Evolutionary conservation across 1,140 invertebrate species (phyloP), one percentile per base, ranked within the genome.

Genomic region (Spodoptera frugiperda): DNA sequence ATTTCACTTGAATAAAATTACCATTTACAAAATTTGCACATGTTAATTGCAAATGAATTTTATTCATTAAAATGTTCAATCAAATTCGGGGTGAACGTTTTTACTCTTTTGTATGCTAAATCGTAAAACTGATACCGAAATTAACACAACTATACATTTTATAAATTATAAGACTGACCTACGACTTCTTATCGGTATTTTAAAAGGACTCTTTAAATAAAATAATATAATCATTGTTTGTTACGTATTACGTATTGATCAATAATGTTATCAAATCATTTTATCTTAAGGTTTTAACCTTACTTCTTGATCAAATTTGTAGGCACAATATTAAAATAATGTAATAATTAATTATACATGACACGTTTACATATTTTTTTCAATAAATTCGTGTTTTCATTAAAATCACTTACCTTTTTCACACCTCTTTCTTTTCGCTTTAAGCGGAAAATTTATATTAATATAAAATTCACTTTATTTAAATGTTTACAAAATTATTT

Each of bases 61-160:
- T 53, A 68, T 53, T 30, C 25, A 68, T 67, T 49, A 10, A 14
- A 44, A 49, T 39, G 33, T 3, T 25, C 4, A 21, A 46, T 3
- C 12, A 51, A 30, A 53, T 68, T 30, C n/a, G 49, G 65, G 65
- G 65, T 68, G 65, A 68, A 68, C 21, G 65, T 33, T 68, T 68
- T 68, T 33, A 33, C 25, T 68, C 65, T 68, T 68, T 68, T 68
- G 48, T 53, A 33, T 68, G 65, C n/a, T 49, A 68, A 68, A 12
- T 30, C 12, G 4, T 14, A 9, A 25, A 25, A 49, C 9, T 21
- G 10, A 63, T 0, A 65, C 46, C 21, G 48, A 53, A 30, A 53
- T 33, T 68, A 33, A 51, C 12, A 33, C 59, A 59, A 39, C 55
- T 59, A 25, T 49, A 67, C 14, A 30, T 15, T 19, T 53, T 30